Base-by-base conservation (phyloP, 35 echinoderm and acorn worm species). In the Amphiura filiformis region DNA sequence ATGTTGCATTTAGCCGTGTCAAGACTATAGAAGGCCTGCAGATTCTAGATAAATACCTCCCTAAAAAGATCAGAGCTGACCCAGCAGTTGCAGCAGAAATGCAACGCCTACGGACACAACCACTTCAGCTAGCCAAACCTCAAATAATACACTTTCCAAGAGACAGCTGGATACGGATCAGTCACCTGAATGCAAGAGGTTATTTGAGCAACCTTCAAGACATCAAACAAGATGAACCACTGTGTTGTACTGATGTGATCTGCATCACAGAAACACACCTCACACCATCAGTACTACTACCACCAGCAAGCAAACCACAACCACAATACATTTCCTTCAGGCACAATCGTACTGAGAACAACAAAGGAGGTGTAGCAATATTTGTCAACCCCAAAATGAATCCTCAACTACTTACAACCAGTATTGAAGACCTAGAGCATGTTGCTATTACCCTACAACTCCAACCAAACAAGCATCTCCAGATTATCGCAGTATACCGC, bases 1-100 rank as follows among this genome's bases (percentile, higher is more conserved):
- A 90, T 84, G 88, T 90, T 18, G 81, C 80, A 31, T 77, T 90
- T 22, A 89, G 87, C 35, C 42, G 79, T 37, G 79, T 89, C n/a
- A 89, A 33, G 70, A 81, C 76, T 26, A 17, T 90, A 32, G 39
- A 78, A 35, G 88, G 88, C 37, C 88, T 90, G 32, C 15, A 80
- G 17, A 64, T 88, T 39, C 39, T 80, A 61, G 38, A 79, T 0
- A n/a, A 56, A 28, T 0, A 81, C 49, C 37, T 34, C 22, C 56
- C 56, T 18, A 18, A 36, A 2, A 88, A 80, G 22, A 42, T 80
- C 30, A 80, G 44, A 80, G 77, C 77, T 32, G 78, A 47, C 42
- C 34, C 78, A 37, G 56, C 32, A 61, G 42, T 35, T 22, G 22
- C 80, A 35, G 23, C 41, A 36, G 33, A 80, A 31, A 34, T 56